phyloP scores from a whole-genome alignment of 1,140 invertebrate genomes.

The Pantala flavescens region DNA sequence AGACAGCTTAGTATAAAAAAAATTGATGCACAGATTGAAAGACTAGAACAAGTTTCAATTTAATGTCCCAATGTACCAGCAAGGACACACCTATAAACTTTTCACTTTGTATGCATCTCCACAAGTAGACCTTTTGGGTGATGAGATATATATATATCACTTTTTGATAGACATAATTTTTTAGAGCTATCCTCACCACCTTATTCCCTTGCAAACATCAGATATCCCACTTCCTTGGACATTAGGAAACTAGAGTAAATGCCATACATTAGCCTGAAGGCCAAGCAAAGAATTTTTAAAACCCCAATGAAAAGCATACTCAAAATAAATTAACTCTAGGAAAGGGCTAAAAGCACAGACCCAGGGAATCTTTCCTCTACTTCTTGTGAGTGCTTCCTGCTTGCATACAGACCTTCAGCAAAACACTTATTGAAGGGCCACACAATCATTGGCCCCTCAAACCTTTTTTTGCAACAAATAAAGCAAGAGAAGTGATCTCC shows the following conservation, averaged over 20 bases:
- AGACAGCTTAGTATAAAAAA: slow-evolving; percentile 7
- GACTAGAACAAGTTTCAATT: not conserved
- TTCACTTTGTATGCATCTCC: not conserved
- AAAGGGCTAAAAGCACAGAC: not conserved
- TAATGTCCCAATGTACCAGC: not conserved
- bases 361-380: not conserved
- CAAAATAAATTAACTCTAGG: not conserved
- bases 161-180: not conserved
- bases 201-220: not conserved
- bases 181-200: not conserved
- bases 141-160: not conserved
- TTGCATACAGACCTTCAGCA: not conserved
- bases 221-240: not conserved
- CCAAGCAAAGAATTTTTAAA: slow-evolving; percentile 7
- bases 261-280: slow-evolving; percentile 4
- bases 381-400: slow-evolving; percentile 8
- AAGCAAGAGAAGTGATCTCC: not conserved
- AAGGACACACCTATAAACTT: not conserved
- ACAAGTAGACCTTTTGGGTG: not conserved
- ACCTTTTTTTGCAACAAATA: not conserved
- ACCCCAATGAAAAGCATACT: slow-evolving; percentile 5
- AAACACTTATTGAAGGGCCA: not conserved
- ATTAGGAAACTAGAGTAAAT: slow-evolving; percentile 8
- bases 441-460: not conserved
- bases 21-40: slow-evolving; percentile 3